These are phyloP conservation scores for Drosophila mettleri DNA, from an alignment of 2,888 invertebrate genomes.

Conservation along the genomic window DNA sequence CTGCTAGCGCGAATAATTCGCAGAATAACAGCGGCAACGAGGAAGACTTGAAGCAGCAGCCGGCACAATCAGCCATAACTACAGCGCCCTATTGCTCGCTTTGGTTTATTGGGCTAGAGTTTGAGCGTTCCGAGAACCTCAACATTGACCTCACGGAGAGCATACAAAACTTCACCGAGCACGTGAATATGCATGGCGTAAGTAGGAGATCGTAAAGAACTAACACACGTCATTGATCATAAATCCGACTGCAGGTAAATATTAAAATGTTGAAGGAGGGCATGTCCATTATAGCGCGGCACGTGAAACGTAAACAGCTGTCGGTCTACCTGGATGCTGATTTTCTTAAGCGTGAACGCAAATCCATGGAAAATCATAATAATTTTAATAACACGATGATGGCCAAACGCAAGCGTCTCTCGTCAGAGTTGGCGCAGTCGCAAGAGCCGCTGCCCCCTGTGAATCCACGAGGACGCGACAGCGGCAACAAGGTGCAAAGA, in stretches of 20 bases:
- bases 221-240: neutral
- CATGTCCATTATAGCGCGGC: conserved; percentile 93
- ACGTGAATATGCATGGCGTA: conserved; percentile 92
- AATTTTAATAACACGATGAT: conserved; percentile 82
- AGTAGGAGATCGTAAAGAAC: conserved; percentile 68
- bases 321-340: conserved; percentile 90
- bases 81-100: conserved; percentile 89
- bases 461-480: conserved; percentile 63
- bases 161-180: conserved; percentile 95
- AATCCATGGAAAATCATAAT: conserved; percentile 86
- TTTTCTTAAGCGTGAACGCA: conserved; percentile 90
- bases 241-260: conserved; percentile 84
- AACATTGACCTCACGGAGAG: conserved; percentile 97
- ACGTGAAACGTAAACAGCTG: conserved; percentile 93
- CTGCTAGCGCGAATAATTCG: conserved; percentile 54
- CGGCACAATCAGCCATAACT: conserved; percentile 63
- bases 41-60: conserved; percentile 65
- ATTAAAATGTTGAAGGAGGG: conserved; percentile 89
- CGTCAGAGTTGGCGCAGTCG: conserved; percentile 82
- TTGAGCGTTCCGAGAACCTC: conserved; percentile 93
- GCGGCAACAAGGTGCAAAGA: conserved; percentile 70
- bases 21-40: conserved; percentile 83
- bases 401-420: conserved; percentile 84
- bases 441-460: conserved; percentile 56
- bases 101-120: conserved; percentile 99